Evolutionary conservation across 2,113 vertebrate species (phyloP), one percentile per base, ranked within the genome.

Genomic region (Sturnus vulgaris): DNA sequence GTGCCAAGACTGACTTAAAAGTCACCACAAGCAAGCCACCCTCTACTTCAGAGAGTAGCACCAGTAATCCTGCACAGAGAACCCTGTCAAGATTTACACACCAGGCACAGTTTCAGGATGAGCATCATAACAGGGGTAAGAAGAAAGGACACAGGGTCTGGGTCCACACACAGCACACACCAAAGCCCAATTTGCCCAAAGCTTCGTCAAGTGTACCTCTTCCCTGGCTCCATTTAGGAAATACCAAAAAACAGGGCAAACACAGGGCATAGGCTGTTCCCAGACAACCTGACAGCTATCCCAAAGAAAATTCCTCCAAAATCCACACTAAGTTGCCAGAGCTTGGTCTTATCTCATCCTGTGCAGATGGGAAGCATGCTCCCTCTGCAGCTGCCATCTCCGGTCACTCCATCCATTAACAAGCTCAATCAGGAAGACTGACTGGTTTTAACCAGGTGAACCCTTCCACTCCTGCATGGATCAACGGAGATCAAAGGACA

Each of bases 391-490:
- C 80, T 70, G 76, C 25, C 0, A 22, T 4, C 11, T 33, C n/a
- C 10, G 3, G 15, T 24, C 63, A 30, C 50, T 35, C 70, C 55
- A 77, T 27, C 10, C 8, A 70, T 31, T 39, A 66, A 47, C 50
- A 8, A 59, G 59, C 47, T 40, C 22, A 1, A 27, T 6, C 2
- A 50, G 5, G 4, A 80, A 40, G 68, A 22, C 68, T 91, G 69
- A 25, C 68, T 91, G 65, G 44, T 68, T 88, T 81, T 71, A 61
- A 94, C 79, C 87, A 93, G 81, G 61, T 64, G 53, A 96, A 83
- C 49, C 11, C 21, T 65, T 86, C 68, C 44, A 25, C 27, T 52
- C 22, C 37, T 16, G 20, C 14, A n/a, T 14, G 47, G 78, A 82
- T n/a, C 76, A 88, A 37, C 3, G 5, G 25, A 90, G 82, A 90